Base-by-base conservation (phyloP, 2,888 invertebrate genomes). In the Himalopsyche japonica region DNA sequence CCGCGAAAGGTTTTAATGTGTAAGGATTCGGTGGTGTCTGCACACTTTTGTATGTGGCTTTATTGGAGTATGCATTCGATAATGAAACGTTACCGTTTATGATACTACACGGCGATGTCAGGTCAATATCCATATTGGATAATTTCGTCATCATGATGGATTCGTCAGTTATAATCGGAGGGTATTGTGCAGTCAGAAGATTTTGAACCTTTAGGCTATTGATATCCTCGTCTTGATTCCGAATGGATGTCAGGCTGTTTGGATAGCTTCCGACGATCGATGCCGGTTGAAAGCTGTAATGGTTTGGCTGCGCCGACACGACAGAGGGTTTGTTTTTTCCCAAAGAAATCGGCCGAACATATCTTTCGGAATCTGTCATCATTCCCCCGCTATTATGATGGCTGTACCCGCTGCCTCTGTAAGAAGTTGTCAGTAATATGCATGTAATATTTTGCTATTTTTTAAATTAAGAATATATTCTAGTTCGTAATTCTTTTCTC, bases 231-330 rank as follows among this genome's bases (percentile, higher is more conserved):
- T 57, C 57, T 20, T 57, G 57, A 20, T 20, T 57, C 57, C 57
- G 57, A n/a, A 57, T 79, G 20, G 76, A 48, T 24, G 20, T 30
- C 49, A 48, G 82, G 34, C 48, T 34, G 79, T 70, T 70, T 12
- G 83, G 80, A 48, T 83, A 80, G 57, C 20, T 57, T 49, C 88
- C 88, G 76, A 85, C 85, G 43, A 87, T 79, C 0, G 88, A 87
- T 48, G 89, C 89, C 0, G 91, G 91, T 1, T 90, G 89, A 5
- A 90, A 89, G 0, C 91, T 89, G 89, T 91, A 92, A 88, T 90
- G 90, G 88, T 91, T 91, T 86, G 88, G 89, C 37, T 88, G 88
- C 0, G 89, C 86, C 3, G 88, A 88, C 77, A 89, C 88, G 78
- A 90, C 87, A 0, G 91, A 90, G 0, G 90, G 89, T 87, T 91